Conservation (phyloP, 2,113 vertebrate genomes). For the Ochotona curzoniae region DNA sequence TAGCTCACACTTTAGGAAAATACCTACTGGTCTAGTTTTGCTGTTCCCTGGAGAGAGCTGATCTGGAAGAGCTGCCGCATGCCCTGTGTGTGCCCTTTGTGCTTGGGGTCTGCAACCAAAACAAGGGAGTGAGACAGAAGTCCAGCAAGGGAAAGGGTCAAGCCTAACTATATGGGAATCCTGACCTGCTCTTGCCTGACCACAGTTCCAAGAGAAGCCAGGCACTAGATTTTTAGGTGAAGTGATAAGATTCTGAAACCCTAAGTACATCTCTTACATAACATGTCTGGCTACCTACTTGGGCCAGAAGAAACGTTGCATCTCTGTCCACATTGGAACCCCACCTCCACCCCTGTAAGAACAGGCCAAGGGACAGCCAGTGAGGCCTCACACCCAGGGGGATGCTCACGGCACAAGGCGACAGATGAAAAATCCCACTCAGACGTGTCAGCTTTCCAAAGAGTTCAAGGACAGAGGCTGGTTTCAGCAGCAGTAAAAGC, state of each 20-base stretch:
- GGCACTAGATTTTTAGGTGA: neutral
- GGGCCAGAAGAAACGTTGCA: too few species aligned
- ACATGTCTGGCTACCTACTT: neutral
- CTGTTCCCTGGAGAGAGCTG: neutral
- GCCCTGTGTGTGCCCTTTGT: too few species aligned
- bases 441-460: neutral
- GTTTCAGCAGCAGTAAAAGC: constrained; percentile 41
- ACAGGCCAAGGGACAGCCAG: neutral
- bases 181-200: neutral
- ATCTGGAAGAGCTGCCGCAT: neutral
- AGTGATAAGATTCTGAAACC: constrained; percentile 41
- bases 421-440: neutral
- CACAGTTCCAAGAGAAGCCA: constrained; percentile 23
- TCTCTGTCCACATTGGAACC: neutral
- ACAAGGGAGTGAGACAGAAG: neutral
- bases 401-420: neutral
- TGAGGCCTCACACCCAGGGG: neutral
- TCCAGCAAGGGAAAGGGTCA: neutral
- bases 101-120: neutral
- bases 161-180: neutral
- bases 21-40: neutral
- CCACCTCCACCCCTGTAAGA: neutral
- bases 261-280: neutral
- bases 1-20: neutral
- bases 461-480: constrained; percentile 7